A percentile compares a stretch with the other conserved stretches of the same genome.
Evolutionary conservation across 2,113 vertebrate species (phyloP).

Genomic region (Hassar affinis): DNA sequence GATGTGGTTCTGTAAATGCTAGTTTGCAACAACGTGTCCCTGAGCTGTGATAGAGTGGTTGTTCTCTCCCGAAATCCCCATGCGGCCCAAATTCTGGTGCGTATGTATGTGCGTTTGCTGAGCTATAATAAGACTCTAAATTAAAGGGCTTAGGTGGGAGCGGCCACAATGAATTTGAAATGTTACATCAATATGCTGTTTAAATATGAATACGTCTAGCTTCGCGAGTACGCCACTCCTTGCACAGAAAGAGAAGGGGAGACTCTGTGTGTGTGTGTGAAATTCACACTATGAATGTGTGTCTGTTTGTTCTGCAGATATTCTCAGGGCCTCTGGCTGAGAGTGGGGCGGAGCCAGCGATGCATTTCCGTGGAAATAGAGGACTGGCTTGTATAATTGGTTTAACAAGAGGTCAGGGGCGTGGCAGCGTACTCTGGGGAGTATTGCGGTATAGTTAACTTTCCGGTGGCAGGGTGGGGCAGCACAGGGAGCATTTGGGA

Average conservation of each 20-base stretch:
- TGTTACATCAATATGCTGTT: conserved; percentile 41
- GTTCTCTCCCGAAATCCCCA: conserved; percentile 2
- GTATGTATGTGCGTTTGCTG: conserved; percentile 41
- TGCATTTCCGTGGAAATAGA: conserved; percentile 42
- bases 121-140: conserved; percentile 67
- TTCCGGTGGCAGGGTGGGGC: conserved; percentile 39
- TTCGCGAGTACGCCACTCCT: conserved; percentile 41
- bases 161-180: conserved; percentile 60
- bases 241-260: conserved; percentile 16
- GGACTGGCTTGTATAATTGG: conserved; percentile 43
- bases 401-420: conserved; percentile 43
- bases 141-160: conserved; percentile 67
- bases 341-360: conserved; percentile 31
- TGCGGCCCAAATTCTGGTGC: conserved; percentile 53
- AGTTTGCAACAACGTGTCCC: conserved; percentile 23
- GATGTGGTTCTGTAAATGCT: conserved; percentile 30
- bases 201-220: conserved; percentile 45
- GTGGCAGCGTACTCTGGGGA: conserved; percentile 35
- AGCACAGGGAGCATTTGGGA: conserved; percentile 26
- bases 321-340: conserved; percentile 36
- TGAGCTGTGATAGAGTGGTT: conserved; percentile 16
- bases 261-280: conserved; percentile 19
- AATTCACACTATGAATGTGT: conserved; percentile 10
- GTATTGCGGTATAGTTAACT: conserved; percentile 37
- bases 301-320: conserved; percentile 48